Evolutionary conservation across 1,140 invertebrate species (phyloP), one percentile per base, ranked within the genome.

Genomic region (Caerostris extrusa): DNA sequence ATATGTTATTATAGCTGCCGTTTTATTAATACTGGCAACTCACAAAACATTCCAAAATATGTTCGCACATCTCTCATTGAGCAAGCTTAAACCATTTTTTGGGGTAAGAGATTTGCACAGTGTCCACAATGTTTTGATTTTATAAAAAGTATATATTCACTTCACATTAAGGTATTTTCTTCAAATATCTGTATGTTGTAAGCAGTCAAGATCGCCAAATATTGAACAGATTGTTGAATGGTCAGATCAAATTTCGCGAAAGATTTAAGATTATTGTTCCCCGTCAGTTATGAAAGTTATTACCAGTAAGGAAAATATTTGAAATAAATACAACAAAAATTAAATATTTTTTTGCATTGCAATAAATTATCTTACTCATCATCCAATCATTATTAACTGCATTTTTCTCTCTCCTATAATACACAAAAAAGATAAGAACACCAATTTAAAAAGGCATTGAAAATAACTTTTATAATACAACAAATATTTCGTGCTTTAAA

Each of bases 1-100:
- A 88, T 88, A 34, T 88, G 64, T 60, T 64, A 55, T 88, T 17
- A 56, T 71, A 91, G 90, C 90, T 91, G 90, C 90, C 90, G 53
- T 91, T 60, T 56, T 91, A 53, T 82, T 60, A 56, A 67, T 17
- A 67, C 50, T 64, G 86, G 58, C 67, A 90, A 67, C 71, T 34
- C 64, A 71, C 58, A 50, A 19, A 92, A 85, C 90, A 92, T 55
- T 85, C 90, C 90, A 83, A 93, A 93, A 86, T 69, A 93, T 61
- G 58, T 86, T 82, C 56, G 82, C 87, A 86, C 83, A 93, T 93
- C 60, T 93, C n/a, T 87, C 55, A 81, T 56, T 82, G 57, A 61
- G n/a, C 61, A 92, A 92, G 81, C 90, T 56, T 85, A 67, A 92
- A 92, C 61, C 58, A 60, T 50, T 91, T 71, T 92, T 92, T 85